Evolutionary conservation across 2,113 vertebrate genomes (phyloP).

Genomic region (Myodes glareolus): DNA sequence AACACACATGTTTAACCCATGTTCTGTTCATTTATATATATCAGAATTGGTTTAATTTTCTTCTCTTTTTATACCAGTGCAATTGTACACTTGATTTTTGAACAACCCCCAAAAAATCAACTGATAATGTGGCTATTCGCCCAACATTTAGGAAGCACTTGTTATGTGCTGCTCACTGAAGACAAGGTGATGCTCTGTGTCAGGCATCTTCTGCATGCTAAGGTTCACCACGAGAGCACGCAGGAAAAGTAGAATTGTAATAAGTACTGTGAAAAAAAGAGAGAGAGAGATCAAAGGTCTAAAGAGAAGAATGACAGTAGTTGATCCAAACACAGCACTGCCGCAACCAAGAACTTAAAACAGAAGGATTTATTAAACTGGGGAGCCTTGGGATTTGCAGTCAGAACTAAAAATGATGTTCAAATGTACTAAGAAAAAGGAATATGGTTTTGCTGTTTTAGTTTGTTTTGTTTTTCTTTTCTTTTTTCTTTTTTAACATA

Average conservation of each 20-base stretch:
- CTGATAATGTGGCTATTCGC: not conserved
- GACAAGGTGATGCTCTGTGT: not conserved
- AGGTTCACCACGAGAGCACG: not conserved
- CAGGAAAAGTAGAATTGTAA: not conserved
- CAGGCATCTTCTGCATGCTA: not conserved
- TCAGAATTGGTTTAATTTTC: not conserved
- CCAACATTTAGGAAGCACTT: not conserved
- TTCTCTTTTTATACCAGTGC: not conserved
- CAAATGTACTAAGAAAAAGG: not conserved
- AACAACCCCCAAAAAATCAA: not conserved
- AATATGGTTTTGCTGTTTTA: not conserved
- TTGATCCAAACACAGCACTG: not conserved
- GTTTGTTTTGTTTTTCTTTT: not conserved
- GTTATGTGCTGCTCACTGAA: not conserved
- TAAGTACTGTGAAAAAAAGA: not conserved
- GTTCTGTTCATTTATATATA: not conserved
- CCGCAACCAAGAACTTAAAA: not conserved
- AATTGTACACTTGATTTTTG: not conserved
- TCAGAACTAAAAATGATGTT: not conserved
- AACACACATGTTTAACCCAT: not conserved
- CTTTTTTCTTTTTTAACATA: not conserved
- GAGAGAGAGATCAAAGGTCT: not conserved
- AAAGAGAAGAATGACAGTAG: not conserved
- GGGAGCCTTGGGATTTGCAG: not conserved
- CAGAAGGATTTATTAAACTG: not conserved